Conservation (phyloP, 2,113 vertebrate species). For the Litocranius walleri region DNA sequence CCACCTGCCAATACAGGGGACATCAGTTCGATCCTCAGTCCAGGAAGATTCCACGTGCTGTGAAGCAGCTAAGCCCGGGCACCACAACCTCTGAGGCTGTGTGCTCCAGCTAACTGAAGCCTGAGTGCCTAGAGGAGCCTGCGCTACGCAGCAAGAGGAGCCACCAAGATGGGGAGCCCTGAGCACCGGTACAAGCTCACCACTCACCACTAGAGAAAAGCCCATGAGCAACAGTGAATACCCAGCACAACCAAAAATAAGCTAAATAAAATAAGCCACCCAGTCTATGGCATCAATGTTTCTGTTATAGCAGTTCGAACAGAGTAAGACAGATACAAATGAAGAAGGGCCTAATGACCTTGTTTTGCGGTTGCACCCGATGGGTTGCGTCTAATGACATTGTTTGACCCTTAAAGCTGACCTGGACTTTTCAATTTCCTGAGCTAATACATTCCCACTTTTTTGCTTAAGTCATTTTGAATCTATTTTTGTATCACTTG, state of each 20-base stretch:
- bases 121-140: neutral
- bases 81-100: neutral
- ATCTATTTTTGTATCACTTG: neutral
- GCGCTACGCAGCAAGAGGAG: neutral
- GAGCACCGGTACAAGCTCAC: neutral
- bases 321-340: neutral
- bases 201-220: neutral
- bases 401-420: neutral
- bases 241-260: neutral
- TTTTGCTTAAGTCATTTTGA: neutral
- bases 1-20: neutral
- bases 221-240: neutral
- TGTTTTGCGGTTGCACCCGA: neutral
- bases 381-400: neutral
- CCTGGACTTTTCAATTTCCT: neutral
- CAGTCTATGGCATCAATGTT: neutral
- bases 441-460: neutral
- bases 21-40: accelerated
- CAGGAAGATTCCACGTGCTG: neutral
- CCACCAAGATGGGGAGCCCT: neutral
- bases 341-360: neutral
- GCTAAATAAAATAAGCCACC: neutral
- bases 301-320: neutral
- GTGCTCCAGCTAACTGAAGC: neutral
- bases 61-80: neutral